Evolutionary conservation across 2,797 vertebrate species (phyloP).

Genomic region (Anomalospiza imberbis): DNA sequence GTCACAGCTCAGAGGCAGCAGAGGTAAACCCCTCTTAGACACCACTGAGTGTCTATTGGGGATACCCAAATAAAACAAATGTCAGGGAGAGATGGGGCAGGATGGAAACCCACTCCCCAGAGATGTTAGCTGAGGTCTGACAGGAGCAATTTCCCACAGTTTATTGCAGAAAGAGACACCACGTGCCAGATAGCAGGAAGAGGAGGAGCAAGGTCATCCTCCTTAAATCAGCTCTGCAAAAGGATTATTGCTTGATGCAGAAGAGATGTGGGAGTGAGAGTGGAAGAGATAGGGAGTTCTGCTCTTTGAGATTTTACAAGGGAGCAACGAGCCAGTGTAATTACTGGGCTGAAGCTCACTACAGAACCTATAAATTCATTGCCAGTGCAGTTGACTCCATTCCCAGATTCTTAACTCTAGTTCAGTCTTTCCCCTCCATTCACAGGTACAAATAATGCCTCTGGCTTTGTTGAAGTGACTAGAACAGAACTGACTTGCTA

Average conservation of each 20-base stretch:
- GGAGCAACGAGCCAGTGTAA: background rate
- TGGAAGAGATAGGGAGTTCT: fast-evolving
- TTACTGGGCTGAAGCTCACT: background rate
- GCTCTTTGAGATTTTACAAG: background rate
- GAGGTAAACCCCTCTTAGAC: background rate
- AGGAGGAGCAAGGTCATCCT: background rate
- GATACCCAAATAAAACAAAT: background rate
- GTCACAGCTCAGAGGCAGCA: fast-evolving
- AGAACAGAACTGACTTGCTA: slow-evolving; percentile 62
- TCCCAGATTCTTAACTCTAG: background rate
- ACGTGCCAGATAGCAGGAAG: background rate
- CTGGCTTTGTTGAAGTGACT: slow-evolving; percentile 44
- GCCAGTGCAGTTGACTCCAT: background rate
- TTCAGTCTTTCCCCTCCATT: background rate
- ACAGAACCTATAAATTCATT: background rate
- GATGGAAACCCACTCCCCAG: background rate
- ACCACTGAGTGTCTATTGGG: fast-evolving
- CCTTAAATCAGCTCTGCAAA: background rate
- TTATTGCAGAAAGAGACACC: background rate
- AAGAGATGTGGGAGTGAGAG: background rate
- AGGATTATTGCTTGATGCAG: background rate
- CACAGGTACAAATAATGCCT: slow-evolving; percentile 54
- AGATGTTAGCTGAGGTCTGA: background rate
- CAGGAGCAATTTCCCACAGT: background rate
- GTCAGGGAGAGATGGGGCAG: background rate